phyloP scores from a whole-genome alignment of 2,113 vertebrate species.

The Hippocampus mohnikei region DNA sequence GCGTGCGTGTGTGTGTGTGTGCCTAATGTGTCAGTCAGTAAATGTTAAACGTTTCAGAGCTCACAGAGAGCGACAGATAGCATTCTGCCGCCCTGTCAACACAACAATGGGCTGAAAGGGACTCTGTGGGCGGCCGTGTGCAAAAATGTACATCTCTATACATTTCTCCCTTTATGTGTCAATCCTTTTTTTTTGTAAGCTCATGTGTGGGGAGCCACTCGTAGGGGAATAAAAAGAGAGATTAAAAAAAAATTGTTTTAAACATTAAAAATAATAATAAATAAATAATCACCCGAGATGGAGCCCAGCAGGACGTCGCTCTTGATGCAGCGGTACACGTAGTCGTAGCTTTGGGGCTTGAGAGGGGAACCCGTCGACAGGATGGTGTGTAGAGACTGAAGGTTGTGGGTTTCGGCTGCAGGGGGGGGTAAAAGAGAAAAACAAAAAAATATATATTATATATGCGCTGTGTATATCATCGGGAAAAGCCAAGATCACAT shows the following conservation, averaged over 20 bases:
- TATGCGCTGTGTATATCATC: too few relatives aligned
- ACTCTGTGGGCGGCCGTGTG: conserved; percentile 22
- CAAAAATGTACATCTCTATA: conserved; percentile 37
- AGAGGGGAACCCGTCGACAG: conserved; percentile 92
- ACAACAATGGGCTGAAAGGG: conserved; percentile 46
- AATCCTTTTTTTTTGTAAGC: conserved; percentile 31
- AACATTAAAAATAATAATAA: neutral
- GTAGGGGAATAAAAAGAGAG: neutral
- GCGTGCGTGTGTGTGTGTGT: conserved; percentile 12
- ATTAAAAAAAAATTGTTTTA: neutral
- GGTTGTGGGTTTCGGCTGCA: conserved; percentile 85
- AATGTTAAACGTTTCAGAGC: conserved; percentile 62
- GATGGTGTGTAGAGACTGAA: conserved; percentile 90
- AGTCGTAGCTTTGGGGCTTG: conserved; percentile 90
- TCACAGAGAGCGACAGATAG: conserved; percentile 46
- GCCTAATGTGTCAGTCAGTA: conserved; percentile 54
- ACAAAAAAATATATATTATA: neutral
- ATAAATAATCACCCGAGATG: conserved; percentile 82
- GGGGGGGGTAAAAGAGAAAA: neutral
- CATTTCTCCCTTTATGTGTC: conserved; percentile 18
- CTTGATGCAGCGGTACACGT: conserved; percentile 88
- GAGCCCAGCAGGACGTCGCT: conserved; percentile 86
- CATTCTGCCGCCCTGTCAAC: conserved; percentile 52
- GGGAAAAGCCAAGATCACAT: too few relatives aligned
- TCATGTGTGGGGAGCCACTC: neutral